Evolutionary conservation across 2,113 vertebrate genomes (phyloP).

Genomic region (Psettodes erumei): DNA sequence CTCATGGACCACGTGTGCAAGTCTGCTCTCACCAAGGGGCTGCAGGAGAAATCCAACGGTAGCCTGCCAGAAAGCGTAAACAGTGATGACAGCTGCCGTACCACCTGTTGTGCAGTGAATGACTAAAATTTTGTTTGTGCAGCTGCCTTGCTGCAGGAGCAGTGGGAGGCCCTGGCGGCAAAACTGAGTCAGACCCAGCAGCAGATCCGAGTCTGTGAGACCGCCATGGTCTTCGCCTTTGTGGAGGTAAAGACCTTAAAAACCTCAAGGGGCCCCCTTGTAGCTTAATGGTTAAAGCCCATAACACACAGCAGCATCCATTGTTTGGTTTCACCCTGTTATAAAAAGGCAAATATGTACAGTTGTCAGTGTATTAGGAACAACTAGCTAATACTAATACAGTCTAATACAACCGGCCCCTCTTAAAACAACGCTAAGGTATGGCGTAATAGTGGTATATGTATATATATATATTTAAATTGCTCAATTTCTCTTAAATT

Average conservation of each 20-base stretch:
- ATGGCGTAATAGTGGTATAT: no score
- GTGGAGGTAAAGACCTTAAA: slow-evolving; percentile 89
- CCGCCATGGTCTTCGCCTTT: slow-evolving; percentile 93
- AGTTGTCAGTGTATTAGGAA: no score
- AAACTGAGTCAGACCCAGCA: slow-evolving; percentile 92
- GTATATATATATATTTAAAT: no score
- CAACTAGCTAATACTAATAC: no score
- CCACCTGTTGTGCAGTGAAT: neutral
- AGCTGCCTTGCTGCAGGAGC: slow-evolving; percentile 89
- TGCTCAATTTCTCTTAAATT: no score
- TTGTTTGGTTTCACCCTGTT: no score
- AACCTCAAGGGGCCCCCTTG: neutral
- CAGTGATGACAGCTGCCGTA: no score
- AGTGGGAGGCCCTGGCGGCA: slow-evolving; percentile 91
- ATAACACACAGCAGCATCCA: neutral
- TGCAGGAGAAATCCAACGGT: slow-evolving; percentile 88
- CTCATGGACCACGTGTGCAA: slow-evolving; percentile 97
- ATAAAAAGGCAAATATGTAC: no score
- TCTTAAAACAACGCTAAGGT: no score
- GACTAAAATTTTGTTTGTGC: slow-evolving; percentile 30
- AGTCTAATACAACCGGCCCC: no score
- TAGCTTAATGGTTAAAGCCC: no score
- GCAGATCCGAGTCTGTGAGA: slow-evolving; percentile 94
- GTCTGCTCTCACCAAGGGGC: slow-evolving; percentile 89
- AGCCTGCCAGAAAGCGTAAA: slow-evolving; percentile 15